Conservation (phyloP, 1,140 invertebrate species). For the Riptortus pedestris region DNA sequence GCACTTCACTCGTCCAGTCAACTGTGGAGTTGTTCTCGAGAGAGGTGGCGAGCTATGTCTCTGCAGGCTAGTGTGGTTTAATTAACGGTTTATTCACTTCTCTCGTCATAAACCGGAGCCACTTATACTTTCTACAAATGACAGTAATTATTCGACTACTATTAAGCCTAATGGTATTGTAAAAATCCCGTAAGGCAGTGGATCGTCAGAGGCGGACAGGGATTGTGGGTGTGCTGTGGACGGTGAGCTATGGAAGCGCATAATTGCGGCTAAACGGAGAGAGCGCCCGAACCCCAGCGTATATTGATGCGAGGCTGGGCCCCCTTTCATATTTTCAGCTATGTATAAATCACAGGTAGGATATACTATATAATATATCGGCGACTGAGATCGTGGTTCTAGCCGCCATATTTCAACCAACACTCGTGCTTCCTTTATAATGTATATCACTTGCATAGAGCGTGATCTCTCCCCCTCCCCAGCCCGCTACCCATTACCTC, state of each 20-base stretch:
- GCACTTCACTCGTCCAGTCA: too few species aligned
- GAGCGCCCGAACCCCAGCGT: too few species aligned
- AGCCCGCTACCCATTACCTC: slow-evolving; percentile 4
- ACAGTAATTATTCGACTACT: too few species aligned
- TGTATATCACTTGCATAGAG: slow-evolving; percentile 3
- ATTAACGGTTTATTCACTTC: too few species aligned
- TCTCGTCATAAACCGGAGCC: too few species aligned
- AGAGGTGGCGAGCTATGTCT: too few species aligned
- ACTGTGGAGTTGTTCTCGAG: too few species aligned
- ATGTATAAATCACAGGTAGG: not conserved
- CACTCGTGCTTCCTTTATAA: slow-evolving; percentile 13
- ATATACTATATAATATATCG: slow-evolving; percentile 8
- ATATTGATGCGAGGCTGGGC: not conserved
- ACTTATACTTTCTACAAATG: too few species aligned
- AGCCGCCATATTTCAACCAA: not conserved
- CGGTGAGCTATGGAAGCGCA: not conserved
- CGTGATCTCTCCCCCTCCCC: slow-evolving; percentile 2
- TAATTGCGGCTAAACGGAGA: not conserved
- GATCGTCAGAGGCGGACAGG: not conserved
- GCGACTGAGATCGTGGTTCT: not conserved
- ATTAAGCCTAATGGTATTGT: not conserved
- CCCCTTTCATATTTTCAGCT: not conserved
- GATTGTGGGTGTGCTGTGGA: not conserved
- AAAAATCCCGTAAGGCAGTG: not conserved
- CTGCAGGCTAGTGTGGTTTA: too few species aligned